Conservation (phyloP, 2,888 invertebrate genomes). For the Polydrusus cervinus region DNA sequence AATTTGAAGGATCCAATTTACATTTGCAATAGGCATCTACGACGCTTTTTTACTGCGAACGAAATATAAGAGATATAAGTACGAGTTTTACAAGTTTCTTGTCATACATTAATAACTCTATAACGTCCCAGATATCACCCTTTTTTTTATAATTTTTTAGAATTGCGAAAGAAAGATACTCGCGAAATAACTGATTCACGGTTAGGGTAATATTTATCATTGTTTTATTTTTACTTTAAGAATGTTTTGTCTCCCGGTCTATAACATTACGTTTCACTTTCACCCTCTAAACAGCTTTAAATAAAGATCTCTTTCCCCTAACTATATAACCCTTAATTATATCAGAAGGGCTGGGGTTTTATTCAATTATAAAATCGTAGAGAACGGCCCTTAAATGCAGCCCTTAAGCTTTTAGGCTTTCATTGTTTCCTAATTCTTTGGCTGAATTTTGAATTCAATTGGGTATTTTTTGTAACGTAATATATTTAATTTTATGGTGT, state of each 20-base stretch:
- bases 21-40: no score
- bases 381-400: conserved; percentile 50
- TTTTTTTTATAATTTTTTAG: no score
- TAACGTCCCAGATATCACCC: no score
- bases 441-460: conserved; percentile 32
- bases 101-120: no score
- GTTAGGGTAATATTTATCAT: no score
- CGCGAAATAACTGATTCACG: no score
- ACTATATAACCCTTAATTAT: conserved; percentile 62
- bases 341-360: conserved; percentile 61
- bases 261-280: conserved; percentile 40
- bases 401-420: conserved; percentile 48
- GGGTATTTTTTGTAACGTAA: neutral
- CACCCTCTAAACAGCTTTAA: conserved; percentile 54
- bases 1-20: no score
- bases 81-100: no score
- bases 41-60: no score
- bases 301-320: conserved; percentile 53
- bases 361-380: conserved; percentile 61
- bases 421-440: conserved; percentile 52
- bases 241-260: conserved; percentile 41
- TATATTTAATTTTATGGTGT: neutral
- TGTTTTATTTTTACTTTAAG: no score
- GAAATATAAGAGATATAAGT: no score
- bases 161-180: no score